phyloP scores from a whole-genome alignment of 2,113 vertebrate genomes.

The Hyperoodon ampullatus region DNA sequence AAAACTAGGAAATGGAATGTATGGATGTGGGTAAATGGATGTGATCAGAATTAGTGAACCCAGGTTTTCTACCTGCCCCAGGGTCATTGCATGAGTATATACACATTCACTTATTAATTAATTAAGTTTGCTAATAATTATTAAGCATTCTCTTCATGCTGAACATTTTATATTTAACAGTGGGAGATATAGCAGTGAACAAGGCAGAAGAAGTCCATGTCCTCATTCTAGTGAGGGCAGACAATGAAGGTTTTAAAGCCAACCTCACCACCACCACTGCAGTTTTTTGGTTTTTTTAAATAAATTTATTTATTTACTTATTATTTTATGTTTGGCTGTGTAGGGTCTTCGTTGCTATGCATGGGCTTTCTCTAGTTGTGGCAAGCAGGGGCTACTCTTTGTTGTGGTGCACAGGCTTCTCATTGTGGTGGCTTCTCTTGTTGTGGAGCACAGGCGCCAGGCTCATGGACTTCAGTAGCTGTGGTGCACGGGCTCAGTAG shows the following conservation, averaged over 20 bases:
- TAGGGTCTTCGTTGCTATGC: too few species aligned
- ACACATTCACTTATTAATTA: neutral
- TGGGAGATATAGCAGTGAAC: neutral
- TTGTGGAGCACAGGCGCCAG: too few species aligned
- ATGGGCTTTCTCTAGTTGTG: too few species aligned
- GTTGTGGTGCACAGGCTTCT: too few species aligned
- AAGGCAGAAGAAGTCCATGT: neutral
- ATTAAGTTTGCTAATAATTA: neutral
- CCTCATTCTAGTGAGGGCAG: neutral
- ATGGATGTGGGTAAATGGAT: neutral
- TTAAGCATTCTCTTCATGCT: neutral
- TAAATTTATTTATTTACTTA: too few species aligned
- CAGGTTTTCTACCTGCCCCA: neutral
- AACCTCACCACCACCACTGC: neutral
- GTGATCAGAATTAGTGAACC: neutral
- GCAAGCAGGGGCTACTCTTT: too few species aligned
- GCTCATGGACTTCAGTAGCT: too few species aligned
- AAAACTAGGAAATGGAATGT: neutral
- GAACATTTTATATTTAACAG: neutral
- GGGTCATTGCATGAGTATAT: neutral
- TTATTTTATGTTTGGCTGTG: too few species aligned
- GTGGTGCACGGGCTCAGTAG: too few species aligned
- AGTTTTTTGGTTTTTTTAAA: neutral
- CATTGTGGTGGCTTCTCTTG: too few species aligned
- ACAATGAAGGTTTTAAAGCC: neutral